Evolutionary conservation across 2,113 vertebrate species (phyloP), one percentile per base, ranked within the genome.

Genomic region (Fulmarus glacialis): DNA sequence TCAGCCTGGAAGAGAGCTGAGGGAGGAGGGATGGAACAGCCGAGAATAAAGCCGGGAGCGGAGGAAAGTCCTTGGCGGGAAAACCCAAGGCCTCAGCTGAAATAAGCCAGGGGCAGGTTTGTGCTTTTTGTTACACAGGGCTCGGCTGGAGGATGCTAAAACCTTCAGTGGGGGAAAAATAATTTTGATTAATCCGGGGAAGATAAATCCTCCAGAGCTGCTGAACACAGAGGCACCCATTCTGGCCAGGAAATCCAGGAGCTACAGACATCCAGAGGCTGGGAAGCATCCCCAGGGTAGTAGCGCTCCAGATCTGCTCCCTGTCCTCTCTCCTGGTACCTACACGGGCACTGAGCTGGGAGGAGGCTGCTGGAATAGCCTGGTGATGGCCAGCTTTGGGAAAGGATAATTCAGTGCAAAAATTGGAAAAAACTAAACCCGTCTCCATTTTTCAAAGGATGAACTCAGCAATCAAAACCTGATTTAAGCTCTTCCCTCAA

Each of bases 11-110:
- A 64, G 16, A 60, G 50, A 52, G 23, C 40, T 47, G 58, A 6
- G 58, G 48, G 38, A 7, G 43, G 40, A 72, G 59, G 36, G 38
- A 9, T 34, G 58, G 59, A 38, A 32, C 4, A 19, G 50, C 15
- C 1, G 3, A 9, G 7, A 23, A 2, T 4, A 56, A n/a, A 77
- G 38, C 43, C 0, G 3, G 29, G 73, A 68, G 32, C 4, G 9
- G 67, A 21, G 45, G 18, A 62, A 85, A 8, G 14, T 45, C 55
- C 36, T 29, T 9, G 12, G 22, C 15, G 16, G 38, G 43, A 55
- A 58, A 85, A 23, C 36, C 55, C 23, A 4, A 0, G 4, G 50
- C 20, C 59, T 62, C n/a, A 7, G 27, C 23, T 45, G 72, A 50
- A 84, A 47, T 20, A n/a, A 18, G 6, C 24, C 6, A 3, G 27